Percentiles rank a stretch among this genome's conserved stretches.
These are phyloP conservation scores for Andrena hattorfiana DNA, from an alignment of 2,888 invertebrate species.

Conservation along the genomic window DNA sequence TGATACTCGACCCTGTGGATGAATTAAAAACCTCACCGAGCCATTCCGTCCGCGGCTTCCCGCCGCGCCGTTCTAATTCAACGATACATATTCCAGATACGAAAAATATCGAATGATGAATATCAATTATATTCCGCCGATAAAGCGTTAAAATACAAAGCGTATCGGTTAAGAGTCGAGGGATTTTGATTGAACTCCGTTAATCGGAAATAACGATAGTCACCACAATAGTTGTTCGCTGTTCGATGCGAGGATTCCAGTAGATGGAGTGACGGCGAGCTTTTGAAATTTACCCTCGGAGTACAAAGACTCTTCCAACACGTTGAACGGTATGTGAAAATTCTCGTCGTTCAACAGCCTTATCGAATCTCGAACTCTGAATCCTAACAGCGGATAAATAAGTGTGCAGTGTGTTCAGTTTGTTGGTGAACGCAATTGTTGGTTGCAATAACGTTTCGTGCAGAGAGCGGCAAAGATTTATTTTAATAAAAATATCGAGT, in stretches of 20 bases:
- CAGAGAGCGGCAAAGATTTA: too few relatives aligned
- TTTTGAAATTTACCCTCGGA: slow-evolving; percentile 86
- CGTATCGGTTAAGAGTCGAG: neutral
- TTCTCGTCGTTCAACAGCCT: slow-evolving; percentile 87
- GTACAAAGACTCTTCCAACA: slow-evolving; percentile 86
- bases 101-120: too few relatives aligned
- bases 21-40: slow-evolving; percentile 39
- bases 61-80: neutral
- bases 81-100: too few relatives aligned
- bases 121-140: too few relatives aligned
- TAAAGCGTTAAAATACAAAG: too few relatives aligned
- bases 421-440: too few relatives aligned
- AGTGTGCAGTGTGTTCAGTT: too few relatives aligned
- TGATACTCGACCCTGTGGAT: slow-evolving; percentile 86
- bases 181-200: neutral
- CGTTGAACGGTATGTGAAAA: slow-evolving; percentile 86
- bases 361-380: slow-evolving; percentile 85
- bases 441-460: too few relatives aligned
- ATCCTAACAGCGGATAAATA: slow-evolving; percentile 60
- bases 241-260: slow-evolving; percentile 85
- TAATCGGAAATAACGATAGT: slow-evolving; percentile 47
- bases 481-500: too few relatives aligned
- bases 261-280: slow-evolving; percentile 86
- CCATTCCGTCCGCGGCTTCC: neutral
- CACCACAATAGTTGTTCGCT: slow-evolving; percentile 86